A percentile compares a stretch with the other conserved stretches of the same genome.
These are phyloP conservation scores for Cryptoblepharus egeriae DNA, from an alignment of 2,797 vertebrate species.

Conservation along the genomic window DNA sequence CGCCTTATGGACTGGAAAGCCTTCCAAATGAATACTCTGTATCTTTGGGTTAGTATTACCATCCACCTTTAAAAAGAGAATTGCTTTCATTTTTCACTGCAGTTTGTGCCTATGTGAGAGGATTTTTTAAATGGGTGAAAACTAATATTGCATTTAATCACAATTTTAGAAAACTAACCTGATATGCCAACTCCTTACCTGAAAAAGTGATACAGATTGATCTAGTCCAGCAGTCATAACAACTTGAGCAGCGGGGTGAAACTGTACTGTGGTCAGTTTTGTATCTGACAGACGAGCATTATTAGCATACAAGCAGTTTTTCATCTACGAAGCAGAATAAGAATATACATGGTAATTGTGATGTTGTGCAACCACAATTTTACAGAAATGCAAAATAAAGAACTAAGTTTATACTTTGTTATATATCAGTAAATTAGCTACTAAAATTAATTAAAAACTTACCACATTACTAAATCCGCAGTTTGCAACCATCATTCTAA, in stretches of 20 bases:
- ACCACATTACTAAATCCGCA: background rate
- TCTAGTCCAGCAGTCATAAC: constrained; percentile 90
- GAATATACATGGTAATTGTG: background rate
- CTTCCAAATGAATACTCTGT: constrained; percentile 91
- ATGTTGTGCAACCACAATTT: background rate
- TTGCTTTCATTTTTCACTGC: background rate
- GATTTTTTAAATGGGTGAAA: background rate
- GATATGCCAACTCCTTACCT: constrained; percentile 78
- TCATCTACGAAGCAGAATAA: constrained; percentile 77
- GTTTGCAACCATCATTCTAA: background rate
- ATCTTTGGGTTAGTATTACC: constrained; percentile 92
- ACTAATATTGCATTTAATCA: background rate
- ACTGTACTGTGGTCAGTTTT: constrained; percentile 88
- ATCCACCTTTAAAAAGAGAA: constrained; percentile 83
- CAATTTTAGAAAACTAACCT: background rate
- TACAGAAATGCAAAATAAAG: background rate
- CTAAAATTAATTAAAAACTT: background rate
- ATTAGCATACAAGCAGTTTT: constrained; percentile 87
- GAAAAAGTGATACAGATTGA: constrained; percentile 88
- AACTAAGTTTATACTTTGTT: background rate
- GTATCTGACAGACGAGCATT: constrained; percentile 78
- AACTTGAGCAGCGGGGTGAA: constrained; percentile 92
- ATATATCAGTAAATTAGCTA: background rate
- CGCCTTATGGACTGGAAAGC: constrained; percentile 89
- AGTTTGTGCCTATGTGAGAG: background rate